Conservation (phyloP, 2,797 vertebrate species). For the Epinephelus malabaricus region DNA sequence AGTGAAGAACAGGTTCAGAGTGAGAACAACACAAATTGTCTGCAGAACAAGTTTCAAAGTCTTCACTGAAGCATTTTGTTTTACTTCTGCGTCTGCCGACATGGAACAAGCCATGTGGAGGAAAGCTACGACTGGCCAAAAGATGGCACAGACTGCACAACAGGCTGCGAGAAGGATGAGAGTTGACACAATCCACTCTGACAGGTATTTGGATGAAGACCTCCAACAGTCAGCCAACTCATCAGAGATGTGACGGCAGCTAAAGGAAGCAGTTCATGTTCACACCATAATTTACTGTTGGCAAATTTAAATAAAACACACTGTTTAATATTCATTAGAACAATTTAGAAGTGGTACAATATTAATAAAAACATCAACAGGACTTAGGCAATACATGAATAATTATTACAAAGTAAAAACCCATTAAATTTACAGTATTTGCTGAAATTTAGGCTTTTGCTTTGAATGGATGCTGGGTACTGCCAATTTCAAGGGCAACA, state of each 20-base stretch:
- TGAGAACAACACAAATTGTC: too few species aligned
- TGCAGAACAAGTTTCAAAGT: not conserved
- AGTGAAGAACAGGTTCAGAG: too few species aligned
- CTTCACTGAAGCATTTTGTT: too few species aligned
- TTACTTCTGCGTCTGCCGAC: too few species aligned
- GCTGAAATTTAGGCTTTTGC: not conserved
- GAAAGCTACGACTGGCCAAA: not conserved
- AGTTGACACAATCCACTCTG: not conserved
- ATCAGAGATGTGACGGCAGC: not conserved
- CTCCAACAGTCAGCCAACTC: not conserved
- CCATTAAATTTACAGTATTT: not conserved
- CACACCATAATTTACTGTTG: not conserved
- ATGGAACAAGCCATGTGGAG: not conserved
- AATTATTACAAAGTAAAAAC: constrained; percentile 6
- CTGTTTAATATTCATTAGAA: constrained; percentile 36
- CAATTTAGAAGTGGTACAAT: constrained; percentile 12
- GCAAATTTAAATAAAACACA: not conserved
- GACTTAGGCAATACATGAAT: constrained; percentile 1
- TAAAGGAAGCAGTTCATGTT: not conserved
- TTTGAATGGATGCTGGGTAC: not conserved
- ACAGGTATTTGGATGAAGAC: not conserved
- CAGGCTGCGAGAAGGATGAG: not conserved
- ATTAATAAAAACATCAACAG: constrained; percentile 24
- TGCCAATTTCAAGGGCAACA: not conserved
- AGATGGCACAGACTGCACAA: not conserved